A percentile compares a stretch with the other conserved stretches of the same genome.
phyloP scores from a whole-genome alignment of 1,140 invertebrate genomes.

The Apis dorsata region DNA sequence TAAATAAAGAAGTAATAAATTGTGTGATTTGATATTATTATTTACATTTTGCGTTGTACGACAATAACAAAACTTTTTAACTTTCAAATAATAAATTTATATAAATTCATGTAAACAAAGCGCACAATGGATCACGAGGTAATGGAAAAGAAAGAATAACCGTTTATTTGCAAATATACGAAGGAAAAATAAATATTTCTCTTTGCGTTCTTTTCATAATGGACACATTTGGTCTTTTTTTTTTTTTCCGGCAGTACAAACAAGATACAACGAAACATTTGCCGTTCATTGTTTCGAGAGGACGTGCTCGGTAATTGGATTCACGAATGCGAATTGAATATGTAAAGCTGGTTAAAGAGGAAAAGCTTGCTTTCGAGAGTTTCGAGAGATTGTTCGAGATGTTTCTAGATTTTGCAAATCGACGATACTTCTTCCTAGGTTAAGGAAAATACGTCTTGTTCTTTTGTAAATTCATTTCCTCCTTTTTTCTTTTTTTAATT shows the following conservation, averaged over 20 bases:
- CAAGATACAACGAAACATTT: conserved; percentile 23
- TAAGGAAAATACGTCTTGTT: neutral
- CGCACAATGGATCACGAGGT: neutral
- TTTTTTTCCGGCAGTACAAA: neutral
- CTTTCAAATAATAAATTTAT: too few relatives aligned
- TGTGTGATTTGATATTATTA: too few relatives aligned
- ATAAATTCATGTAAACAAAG: too few relatives aligned
- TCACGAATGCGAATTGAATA: conserved; percentile 48
- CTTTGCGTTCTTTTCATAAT: neutral
- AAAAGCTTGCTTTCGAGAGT: neutral
- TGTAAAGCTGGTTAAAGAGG: conserved; percentile 26
- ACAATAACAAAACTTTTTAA: too few relatives aligned
- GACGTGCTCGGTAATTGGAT: conserved; percentile 51
- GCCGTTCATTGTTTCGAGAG: conserved; percentile 31
- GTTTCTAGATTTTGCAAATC: neutral
- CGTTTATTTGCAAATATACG: neutral
- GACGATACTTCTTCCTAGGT: neutral
- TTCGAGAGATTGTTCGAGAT: conserved; percentile 6
- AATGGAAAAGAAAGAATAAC: neutral
- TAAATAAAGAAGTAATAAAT: too few relatives aligned
- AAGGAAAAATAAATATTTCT: neutral
- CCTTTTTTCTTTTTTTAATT: too few relatives aligned
- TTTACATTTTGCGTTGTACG: too few relatives aligned
- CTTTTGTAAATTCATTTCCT: neutral
- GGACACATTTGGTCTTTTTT: neutral